Evolutionary conservation across 1,140 invertebrate genomes (phyloP).

Genomic region (Drosophila kanapiae): DNA sequence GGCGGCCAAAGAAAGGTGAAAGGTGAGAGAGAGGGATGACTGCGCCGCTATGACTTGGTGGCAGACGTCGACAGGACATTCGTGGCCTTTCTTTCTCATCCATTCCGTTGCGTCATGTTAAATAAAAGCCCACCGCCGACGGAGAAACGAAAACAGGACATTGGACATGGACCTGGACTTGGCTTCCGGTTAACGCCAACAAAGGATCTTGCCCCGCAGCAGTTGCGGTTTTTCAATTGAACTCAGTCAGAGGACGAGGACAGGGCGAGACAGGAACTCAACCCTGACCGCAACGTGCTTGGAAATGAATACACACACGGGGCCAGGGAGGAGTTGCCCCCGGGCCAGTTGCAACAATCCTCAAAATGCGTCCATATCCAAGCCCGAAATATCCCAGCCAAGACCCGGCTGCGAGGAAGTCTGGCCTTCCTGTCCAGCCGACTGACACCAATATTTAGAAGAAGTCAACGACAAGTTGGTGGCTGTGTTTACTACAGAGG

Average conservation of each 20-base stretch:
- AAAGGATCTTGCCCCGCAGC: constrained; percentile 42
- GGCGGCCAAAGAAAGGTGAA: constrained; percentile 59
- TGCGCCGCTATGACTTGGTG: constrained; percentile 23
- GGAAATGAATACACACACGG: constrained; percentile 37
- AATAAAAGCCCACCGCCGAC: constrained; percentile 69
- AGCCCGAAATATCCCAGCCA: neutral
- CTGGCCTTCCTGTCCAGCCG: constrained; percentile 52
- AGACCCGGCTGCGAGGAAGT: constrained; percentile 33
- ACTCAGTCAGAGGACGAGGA: constrained; percentile 14
- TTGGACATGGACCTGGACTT: constrained; percentile 44
- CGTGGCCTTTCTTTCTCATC: constrained; percentile 43
- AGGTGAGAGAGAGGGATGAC: constrained; percentile 43
- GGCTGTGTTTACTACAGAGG: constrained; percentile 10
- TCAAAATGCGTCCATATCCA: constrained; percentile 13
- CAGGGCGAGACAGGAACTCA: constrained; percentile 36
- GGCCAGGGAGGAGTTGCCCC: constrained; percentile 33
- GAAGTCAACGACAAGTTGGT: constrained; percentile 36
- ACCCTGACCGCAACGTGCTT: constrained; percentile 53
- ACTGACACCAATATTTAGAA: constrained; percentile 46
- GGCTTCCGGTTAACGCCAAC: constrained; percentile 68
- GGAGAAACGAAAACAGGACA: constrained; percentile 58
- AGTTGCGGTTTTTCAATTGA: constrained; percentile 66
- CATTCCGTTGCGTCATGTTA: constrained; percentile 80
- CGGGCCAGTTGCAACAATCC: constrained; percentile 36
- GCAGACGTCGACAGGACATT: constrained; percentile 74